phyloP scores from a whole-genome alignment of 1,140 invertebrate genomes.

The Ceratina calcarata region DNA sequence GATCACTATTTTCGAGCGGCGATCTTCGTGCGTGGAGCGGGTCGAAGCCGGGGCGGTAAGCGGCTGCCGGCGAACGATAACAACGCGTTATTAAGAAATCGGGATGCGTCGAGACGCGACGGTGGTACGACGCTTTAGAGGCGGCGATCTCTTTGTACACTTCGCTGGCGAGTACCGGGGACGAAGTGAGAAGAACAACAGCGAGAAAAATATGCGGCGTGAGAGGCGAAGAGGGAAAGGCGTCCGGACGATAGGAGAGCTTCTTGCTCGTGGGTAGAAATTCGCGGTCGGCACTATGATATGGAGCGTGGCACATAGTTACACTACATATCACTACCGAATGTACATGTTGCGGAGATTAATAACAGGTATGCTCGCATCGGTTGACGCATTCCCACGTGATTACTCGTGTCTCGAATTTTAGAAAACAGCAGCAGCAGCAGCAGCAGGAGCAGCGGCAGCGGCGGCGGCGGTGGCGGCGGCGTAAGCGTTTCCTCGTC shows the following conservation, averaged over 20 bases:
- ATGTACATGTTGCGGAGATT: slow-evolving; percentile 21
- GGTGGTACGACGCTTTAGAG: not conserved
- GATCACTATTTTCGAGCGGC: slow-evolving; percentile 9
- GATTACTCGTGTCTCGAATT: slow-evolving; percentile 53
- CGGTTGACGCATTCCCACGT: slow-evolving; percentile 69
- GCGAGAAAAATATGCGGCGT: not conserved
- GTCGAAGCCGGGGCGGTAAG: slow-evolving; percentile 14
- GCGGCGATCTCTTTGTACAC: not conserved
- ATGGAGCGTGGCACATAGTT: slow-evolving; percentile 32
- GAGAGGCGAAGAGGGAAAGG: too few relatives aligned
- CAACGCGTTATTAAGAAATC: slow-evolving; percentile 41
- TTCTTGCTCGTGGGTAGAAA: not conserved
- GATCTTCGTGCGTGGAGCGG: slow-evolving; percentile 8
- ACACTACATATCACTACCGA: slow-evolving; percentile 40
- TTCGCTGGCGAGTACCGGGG: not conserved
- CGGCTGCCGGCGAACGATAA: slow-evolving; percentile 38
- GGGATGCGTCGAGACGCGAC: not conserved
- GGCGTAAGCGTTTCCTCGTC: slow-evolving; percentile 32
- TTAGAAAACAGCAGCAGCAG: slow-evolving; percentile 23
- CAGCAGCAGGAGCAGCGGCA: not conserved
- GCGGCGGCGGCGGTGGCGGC: slow-evolving; percentile 8
- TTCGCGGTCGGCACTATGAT: slow-evolving; percentile 6
- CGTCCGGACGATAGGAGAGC: not conserved
- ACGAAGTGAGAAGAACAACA: not conserved
- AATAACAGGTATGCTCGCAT: slow-evolving; percentile 45